Evolutionary conservation across 2,113 vertebrate species (phyloP).

Genomic region (Pandion haliaetus): DNA sequence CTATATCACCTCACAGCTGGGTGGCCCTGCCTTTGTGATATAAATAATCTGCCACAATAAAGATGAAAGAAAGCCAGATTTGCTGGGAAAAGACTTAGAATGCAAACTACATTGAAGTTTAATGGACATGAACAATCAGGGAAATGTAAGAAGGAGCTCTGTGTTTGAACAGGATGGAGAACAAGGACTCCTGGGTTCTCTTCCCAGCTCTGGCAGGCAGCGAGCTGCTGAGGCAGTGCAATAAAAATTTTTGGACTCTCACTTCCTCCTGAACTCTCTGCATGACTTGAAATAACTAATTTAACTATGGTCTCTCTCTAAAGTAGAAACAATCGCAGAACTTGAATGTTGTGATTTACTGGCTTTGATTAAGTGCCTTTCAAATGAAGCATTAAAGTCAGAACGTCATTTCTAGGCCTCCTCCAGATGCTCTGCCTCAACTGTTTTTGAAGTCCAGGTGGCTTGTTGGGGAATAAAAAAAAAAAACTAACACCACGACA

Average conservation of each 20-base stretch:
- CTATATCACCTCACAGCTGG: background rate
- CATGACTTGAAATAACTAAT: background rate
- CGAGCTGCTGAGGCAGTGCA: background rate
- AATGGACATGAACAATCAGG: background rate
- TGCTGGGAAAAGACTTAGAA: background rate
- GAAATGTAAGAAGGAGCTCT: background rate
- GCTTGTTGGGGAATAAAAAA: background rate
- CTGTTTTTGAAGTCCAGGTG: background rate
- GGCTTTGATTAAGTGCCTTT: no score
- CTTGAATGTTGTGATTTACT: background rate
- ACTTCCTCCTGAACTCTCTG: background rate
- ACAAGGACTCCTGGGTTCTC: background rate
- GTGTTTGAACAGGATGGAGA: background rate
- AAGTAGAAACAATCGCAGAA: background rate
- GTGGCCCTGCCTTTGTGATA: background rate
- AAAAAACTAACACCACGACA: background rate
- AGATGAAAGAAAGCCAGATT: background rate
- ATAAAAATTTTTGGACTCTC: background rate
- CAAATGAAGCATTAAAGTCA: background rate
- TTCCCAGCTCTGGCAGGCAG: background rate
- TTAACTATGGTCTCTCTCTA: background rate
- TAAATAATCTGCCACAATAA: background rate
- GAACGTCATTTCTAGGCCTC: background rate
- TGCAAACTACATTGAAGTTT: background rate
- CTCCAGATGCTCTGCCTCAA: background rate